phyloP scores from a whole-genome alignment of 2,888 invertebrate genomes.

The Alcis repandata region DNA sequence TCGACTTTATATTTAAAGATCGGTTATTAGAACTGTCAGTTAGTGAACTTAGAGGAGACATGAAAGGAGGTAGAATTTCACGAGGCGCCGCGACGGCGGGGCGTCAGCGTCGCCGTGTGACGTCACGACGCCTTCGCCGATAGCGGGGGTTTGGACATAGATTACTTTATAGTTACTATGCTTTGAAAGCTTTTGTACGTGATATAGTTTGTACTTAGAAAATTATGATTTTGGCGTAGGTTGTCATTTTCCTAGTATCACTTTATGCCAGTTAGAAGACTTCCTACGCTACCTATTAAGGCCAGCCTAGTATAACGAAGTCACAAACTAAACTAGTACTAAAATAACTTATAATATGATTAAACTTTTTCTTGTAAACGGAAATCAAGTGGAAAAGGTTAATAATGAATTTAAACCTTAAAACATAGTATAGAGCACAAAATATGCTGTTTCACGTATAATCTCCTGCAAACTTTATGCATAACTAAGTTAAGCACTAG shows the following conservation, averaged over 20 bases:
- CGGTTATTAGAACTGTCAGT: background rate
- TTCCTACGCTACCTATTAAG: background rate
- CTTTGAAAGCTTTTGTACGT: background rate
- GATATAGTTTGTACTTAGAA: background rate
- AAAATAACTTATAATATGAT: no score
- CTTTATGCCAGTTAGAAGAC: background rate
- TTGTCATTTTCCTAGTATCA: background rate
- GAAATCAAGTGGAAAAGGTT: no score
- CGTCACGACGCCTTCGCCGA: conserved; percentile 19
- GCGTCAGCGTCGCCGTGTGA: conserved; percentile 29
- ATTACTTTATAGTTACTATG: background rate
- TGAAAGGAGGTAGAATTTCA: conserved; percentile 23
- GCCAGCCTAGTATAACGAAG: background rate
- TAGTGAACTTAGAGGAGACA: background rate
- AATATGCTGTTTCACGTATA: no score
- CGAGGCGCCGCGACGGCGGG: conserved; percentile 41
- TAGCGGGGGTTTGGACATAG: background rate
- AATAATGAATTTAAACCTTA: no score
- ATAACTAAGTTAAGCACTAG: no score
- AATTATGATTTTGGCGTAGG: background rate
- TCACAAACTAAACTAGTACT: no score
- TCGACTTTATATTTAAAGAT: no score
- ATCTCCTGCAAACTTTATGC: no score
- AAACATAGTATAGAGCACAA: no score
- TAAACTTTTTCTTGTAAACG: no score